Conservation (phyloP, 2,888 invertebrate genomes). For the Spodoptera exigua region DNA sequence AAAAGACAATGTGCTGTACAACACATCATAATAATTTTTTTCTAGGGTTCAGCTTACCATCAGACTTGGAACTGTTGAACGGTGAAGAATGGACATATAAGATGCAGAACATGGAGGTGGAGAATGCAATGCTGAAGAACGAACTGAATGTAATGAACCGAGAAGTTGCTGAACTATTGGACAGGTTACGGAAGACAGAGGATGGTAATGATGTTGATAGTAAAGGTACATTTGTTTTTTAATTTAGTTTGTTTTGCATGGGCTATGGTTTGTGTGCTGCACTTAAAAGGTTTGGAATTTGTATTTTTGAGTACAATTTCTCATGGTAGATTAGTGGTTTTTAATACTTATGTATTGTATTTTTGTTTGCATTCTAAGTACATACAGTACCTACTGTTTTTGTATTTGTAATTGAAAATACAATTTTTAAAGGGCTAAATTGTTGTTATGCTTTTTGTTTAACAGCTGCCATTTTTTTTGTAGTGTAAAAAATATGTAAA, state of each 20-base stretch:
- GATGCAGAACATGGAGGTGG: slow-evolving; percentile 81
- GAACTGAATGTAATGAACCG: slow-evolving; percentile 82
- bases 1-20: no score
- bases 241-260: slow-evolving; percentile 25
- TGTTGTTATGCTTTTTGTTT: no score
- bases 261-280: not conserved
- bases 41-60: slow-evolving; percentile 77
- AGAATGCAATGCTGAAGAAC: slow-evolving; percentile 85
- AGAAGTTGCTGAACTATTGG: slow-evolving; percentile 77
- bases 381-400: no score
- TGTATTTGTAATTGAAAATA: no score
- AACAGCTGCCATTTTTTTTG: no score
- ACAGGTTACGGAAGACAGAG: slow-evolving; percentile 73
- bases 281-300: slow-evolving; percentile 16
- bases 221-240: slow-evolving; percentile 59
- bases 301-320: slow-evolving; percentile 10
- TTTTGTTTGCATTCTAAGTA: no score
- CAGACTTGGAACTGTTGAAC: slow-evolving; percentile 69
- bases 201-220: slow-evolving; percentile 77
- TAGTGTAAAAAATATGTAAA: no score
- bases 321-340: not conserved
- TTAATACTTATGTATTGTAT: not conserved
- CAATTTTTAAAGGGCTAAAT: no score
- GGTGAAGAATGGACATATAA: slow-evolving; percentile 67
- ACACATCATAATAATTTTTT: no score